Base-by-base conservation (phyloP, 2,888 invertebrate species). In the Miltochrista miniata region DNA sequence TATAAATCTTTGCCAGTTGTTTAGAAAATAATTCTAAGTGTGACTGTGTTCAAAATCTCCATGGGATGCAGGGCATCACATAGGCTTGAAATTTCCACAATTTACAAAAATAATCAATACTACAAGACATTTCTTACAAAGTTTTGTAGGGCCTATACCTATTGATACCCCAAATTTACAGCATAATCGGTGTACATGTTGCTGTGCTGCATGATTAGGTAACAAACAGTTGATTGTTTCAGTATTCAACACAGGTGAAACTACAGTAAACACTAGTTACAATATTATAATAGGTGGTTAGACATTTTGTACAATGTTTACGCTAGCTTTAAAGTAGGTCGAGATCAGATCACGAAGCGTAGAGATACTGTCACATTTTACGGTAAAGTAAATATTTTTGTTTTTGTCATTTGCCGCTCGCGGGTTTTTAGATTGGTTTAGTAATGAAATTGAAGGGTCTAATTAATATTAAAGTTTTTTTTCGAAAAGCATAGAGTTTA, bases 381-480 rank as follows among this genome's bases (percentile, higher is more conserved):
- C 43, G 51, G 63, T 70, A 71, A 73, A 72, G 60, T 64, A 73
- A 72, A 59, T 64, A 72, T 68, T 79, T 74, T 79, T 76, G 67
- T 72, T 79, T 77, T 79, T 78, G 59, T 66, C 71, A 71, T 68
- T 12, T 36, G 64, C 57, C 48, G 59, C 44, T 48, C 5, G 2
- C 18, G 18, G 2, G 51, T 51, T 35, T 54, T 4, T 41, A 41
- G 39, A 48, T 48, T 45, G 46, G 41, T 62, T 56, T 54, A 48
- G 29, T 34, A 41, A 48, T 46, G 13, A 46, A 24, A 36, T 36
- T 42, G 14, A 44, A 39, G 46, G 36, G 42, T 15, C 31, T 31
- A 30, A 38, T 38, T 38, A 38, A 15, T 18, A 10, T 36, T 24
- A 24, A 24, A 5, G 18, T 2, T 24, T 24, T 24, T 8, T 42